Evolutionary conservation across 2,113 vertebrate genomes (phyloP).

Genomic region (Anguilla japonica): DNA sequence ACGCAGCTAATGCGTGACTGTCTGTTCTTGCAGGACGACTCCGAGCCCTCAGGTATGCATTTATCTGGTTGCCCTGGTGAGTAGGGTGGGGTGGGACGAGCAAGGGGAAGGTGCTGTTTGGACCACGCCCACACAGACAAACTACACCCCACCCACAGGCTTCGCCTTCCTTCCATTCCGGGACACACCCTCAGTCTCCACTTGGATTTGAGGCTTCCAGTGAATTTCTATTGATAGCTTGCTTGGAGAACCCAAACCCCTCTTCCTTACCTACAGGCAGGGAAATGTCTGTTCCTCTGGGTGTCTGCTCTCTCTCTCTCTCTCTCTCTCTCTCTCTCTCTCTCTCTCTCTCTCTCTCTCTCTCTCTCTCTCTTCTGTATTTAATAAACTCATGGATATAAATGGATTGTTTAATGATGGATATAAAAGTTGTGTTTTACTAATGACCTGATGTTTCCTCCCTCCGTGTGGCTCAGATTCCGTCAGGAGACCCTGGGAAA

Average conservation of each 20-base stretch:
- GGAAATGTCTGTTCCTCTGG: neutral
- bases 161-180: neutral
- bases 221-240: too few species aligned
- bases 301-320: neutral
- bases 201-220: too few species aligned
- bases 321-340: too few species aligned
- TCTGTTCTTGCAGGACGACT: slow-evolving; percentile 70
- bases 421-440: neutral
- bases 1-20: neutral
- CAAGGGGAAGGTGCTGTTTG: slow-evolving; percentile 2
- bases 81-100: slow-evolving; percentile 43
- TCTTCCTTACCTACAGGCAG: neutral
- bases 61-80: slow-evolving; percentile 52
- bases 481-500: slow-evolving; percentile 84
- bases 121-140: too few species aligned
- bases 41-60: slow-evolving; percentile 64
- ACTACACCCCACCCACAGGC: too few species aligned
- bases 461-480: slow-evolving; percentile 57
- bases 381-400: neutral
- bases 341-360: too few species aligned
- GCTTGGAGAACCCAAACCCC: neutral
- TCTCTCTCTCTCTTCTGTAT: too few species aligned
- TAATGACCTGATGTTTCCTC: neutral
- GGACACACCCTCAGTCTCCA: too few species aligned
- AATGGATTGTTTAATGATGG: neutral